phyloP scores from a whole-genome alignment of 2,888 invertebrate species.

The Acanthosepion lycidas region DNA sequence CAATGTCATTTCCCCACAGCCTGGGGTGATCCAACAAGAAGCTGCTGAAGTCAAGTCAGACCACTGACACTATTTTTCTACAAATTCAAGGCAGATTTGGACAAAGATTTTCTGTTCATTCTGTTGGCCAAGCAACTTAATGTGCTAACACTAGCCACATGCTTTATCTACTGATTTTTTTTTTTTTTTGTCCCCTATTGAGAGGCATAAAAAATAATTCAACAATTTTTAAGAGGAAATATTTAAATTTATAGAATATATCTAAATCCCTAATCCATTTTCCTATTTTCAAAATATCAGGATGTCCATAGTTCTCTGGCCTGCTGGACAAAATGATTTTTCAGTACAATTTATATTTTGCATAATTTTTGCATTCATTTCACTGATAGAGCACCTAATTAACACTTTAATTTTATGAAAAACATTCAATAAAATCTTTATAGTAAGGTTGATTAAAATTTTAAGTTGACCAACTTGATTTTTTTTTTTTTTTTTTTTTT shows the following conservation, averaged over 20 bases:
- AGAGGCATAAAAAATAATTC: background rate
- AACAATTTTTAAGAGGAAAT: background rate
- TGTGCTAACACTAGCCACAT: background rate
- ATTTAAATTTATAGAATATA: background rate
- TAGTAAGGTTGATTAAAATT: background rate
- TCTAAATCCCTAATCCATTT: no score
- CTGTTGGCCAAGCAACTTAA: background rate
- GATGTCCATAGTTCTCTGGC: background rate
- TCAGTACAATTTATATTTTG: background rate
- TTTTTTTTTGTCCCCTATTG: background rate
- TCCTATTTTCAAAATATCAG: background rate
- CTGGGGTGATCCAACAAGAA: conserved; percentile 17
- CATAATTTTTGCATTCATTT: background rate
- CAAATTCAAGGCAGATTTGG: background rate
- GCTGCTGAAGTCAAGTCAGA: conserved; percentile 3
- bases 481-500: background rate
- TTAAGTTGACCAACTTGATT: background rate
- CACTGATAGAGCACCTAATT: background rate
- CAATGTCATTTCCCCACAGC: background rate
- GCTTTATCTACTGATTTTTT: background rate
- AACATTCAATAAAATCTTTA: background rate
- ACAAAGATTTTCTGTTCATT: background rate
- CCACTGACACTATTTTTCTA: background rate
- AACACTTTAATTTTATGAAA: background rate
- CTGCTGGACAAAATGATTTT: background rate